Percentiles rank a stretch among this genome's conserved stretches.
These are phyloP conservation scores for Lasioglossum morio DNA, from an alignment of 2,888 invertebrate genomes.

Conservation along the genomic window DNA sequence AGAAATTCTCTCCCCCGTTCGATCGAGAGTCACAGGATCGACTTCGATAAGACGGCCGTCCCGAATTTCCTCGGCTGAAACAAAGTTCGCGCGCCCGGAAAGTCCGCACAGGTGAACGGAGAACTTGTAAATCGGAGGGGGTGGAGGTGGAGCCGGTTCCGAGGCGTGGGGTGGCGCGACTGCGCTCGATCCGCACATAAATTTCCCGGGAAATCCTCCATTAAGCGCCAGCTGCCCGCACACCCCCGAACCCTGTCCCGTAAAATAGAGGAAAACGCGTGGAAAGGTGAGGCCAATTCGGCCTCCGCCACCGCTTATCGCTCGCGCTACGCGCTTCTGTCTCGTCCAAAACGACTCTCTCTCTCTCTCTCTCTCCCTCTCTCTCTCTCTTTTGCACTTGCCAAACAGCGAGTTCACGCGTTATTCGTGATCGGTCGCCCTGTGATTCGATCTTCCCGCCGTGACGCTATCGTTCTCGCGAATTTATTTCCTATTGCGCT, in stretches of 20 bases:
- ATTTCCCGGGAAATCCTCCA: slow-evolving; percentile 73
- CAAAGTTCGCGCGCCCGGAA: slow-evolving; percentile 54
- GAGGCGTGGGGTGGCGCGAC: slow-evolving; percentile 56
- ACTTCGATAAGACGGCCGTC: slow-evolving; percentile 26
- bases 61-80: slow-evolving; percentile 34
- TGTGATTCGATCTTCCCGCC: neutral
- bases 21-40: slow-evolving; percentile 26
- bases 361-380: neutral
- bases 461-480: neutral
- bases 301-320: slow-evolving; percentile 62
- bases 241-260: slow-evolving; percentile 45
- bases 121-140: slow-evolving; percentile 67
- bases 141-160: neutral
- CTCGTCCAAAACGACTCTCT: slow-evolving; percentile 4
- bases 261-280: slow-evolving; percentile 61
- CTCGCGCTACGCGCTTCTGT: slow-evolving; percentile 30
- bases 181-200: slow-evolving; percentile 73
- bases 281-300: slow-evolving; percentile 63
- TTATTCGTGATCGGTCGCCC: slow-evolving; percentile 6
- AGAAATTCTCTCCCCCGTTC: slow-evolving; percentile 4
- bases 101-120: slow-evolving; percentile 64
- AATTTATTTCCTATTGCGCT: neutral
- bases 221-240: slow-evolving; percentile 74
- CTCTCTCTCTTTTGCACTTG: neutral
- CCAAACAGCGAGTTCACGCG: neutral